Conservation (phyloP, 2,888 invertebrate genomes). For the Corythucha ciliata region DNA sequence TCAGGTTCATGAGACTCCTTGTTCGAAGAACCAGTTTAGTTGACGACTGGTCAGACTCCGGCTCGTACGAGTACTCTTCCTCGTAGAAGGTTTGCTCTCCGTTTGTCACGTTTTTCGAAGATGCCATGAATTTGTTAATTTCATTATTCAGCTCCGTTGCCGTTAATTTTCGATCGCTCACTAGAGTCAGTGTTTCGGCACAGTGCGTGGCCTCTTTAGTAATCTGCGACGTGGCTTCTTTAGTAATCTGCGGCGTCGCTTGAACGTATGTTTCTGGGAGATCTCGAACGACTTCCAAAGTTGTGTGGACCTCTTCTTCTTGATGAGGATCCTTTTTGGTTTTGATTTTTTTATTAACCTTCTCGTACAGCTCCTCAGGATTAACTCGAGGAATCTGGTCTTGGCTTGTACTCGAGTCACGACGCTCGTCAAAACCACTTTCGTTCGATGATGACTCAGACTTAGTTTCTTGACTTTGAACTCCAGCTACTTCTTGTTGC, state of each 20-base stretch:
- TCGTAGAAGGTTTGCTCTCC: conserved; percentile 29
- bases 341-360: not conserved
- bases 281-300: conserved; percentile 17
- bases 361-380: conserved; percentile 9
- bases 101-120: conserved; percentile 7
- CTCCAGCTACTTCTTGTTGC: no score
- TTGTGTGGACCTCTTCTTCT: conserved; percentile 10
- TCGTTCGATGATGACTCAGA: no score
- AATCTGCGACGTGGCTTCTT: not conserved
- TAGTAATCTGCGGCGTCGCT: conserved; percentile 15
- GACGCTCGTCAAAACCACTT: conserved; percentile 23
- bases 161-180: conserved; percentile 11
- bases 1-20: conserved; percentile 35
- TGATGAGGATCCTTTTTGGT: not conserved
- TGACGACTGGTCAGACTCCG: conserved; percentile 31
- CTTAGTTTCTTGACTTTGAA: no score
- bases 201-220: not conserved
- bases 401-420: conserved; percentile 18
- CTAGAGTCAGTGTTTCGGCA: conserved; percentile 11
- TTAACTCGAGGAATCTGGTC: not conserved
- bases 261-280: conserved; percentile 18
- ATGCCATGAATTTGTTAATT: conserved; percentile 22
- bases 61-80: conserved; percentile 36
- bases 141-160: conserved; percentile 16
- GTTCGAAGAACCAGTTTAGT: conserved; percentile 36